Percentiles rank a stretch among this genome's conserved stretches.
Evolutionary conservation across 1,140 invertebrate species (phyloP).

Genomic region (Gryllus bimaculatus): DNA sequence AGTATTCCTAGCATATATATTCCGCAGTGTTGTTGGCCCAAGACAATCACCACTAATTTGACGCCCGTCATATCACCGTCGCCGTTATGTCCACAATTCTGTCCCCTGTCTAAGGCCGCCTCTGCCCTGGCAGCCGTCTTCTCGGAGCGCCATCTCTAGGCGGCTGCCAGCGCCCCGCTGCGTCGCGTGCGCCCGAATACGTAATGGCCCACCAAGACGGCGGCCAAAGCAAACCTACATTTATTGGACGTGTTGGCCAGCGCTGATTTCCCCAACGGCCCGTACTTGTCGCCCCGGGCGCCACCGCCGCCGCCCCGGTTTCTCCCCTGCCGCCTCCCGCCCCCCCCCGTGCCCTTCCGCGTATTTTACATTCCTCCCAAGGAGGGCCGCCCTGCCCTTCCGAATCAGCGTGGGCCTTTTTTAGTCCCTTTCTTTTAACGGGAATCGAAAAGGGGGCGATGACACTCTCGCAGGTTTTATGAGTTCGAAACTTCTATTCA

Average conservation of each 20-base stretch:
- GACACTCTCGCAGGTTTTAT: too few relatives aligned
- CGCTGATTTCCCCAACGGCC: constrained; percentile 2
- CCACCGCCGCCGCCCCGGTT: too few relatives aligned
- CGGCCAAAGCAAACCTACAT: constrained; percentile 3
- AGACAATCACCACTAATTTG: too few relatives aligned
- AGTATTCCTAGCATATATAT: too few relatives aligned
- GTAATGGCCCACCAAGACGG: neutral
- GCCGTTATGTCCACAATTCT: neutral
- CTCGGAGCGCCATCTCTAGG: neutral
- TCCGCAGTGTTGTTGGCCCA: too few relatives aligned
- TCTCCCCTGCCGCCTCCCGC: too few relatives aligned
- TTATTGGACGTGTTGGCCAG: neutral
- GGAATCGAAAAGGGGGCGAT: neutral
- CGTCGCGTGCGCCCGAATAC: neutral
- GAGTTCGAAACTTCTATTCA: too few relatives aligned
- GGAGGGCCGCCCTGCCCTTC: neutral
- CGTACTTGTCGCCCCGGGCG: neutral
- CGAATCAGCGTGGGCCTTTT: neutral
- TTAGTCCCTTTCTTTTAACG: neutral
- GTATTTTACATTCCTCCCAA: neutral
- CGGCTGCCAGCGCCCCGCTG: too few relatives aligned
- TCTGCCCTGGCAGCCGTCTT: neutral
- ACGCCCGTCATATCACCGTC: too few relatives aligned
- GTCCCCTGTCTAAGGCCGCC: neutral
- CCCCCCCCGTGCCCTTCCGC: neutral